These are phyloP conservation scores for Aurelia sp. DNA, from an alignment of 30 jellyfish, hydroid and myxozoan species.

Conservation along the genomic window DNA sequence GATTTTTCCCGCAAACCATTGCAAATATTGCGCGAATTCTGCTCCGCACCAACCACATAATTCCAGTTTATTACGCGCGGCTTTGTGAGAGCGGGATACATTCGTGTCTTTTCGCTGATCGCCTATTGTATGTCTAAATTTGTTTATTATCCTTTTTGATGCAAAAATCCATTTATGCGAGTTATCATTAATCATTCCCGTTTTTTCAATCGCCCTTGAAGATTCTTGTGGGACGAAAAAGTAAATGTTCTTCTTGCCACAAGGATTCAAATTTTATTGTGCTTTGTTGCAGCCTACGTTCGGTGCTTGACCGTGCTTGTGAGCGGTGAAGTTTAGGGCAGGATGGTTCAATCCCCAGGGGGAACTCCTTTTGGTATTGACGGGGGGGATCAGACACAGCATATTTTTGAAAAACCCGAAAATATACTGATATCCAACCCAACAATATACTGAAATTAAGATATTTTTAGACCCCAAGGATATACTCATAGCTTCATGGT, in stretches of 20 bases:
- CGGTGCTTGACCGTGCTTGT: not conserved
- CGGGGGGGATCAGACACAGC: too few species aligned
- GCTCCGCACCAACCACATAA: slow-evolving; percentile 49
- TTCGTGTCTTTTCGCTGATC: slow-evolving; percentile 31
- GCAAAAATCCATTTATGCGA: slow-evolving; percentile 45
- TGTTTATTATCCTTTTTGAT: slow-evolving; percentile 26
- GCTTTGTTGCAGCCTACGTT: too few species aligned
- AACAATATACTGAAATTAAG: too few species aligned
- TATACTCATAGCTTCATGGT: too few species aligned
- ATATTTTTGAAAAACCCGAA: too few species aligned
- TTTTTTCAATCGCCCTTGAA: not conserved
- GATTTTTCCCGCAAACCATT: slow-evolving; percentile 57
- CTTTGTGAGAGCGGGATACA: slow-evolving; percentile 28
- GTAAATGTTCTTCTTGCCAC: too few species aligned
- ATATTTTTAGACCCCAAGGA: too few species aligned
- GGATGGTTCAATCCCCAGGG: too few species aligned
- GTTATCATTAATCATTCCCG: slow-evolving; percentile 53
- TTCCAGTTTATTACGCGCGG: slow-evolving; percentile 20
- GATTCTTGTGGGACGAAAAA: not conserved
- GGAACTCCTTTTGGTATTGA: too few species aligned
- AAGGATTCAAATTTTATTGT: too few species aligned
- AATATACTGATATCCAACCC: too few species aligned
- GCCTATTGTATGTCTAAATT: slow-evolving; percentile 21
- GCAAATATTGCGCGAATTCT: slow-evolving; percentile 30
- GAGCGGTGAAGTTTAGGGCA: not conserved